A percentile compares a stretch with the other conserved stretches of the same genome.
Evolutionary conservation across 2,888 invertebrate species (phyloP).

Genomic region (Caenorhabditis wallacei): DNA sequence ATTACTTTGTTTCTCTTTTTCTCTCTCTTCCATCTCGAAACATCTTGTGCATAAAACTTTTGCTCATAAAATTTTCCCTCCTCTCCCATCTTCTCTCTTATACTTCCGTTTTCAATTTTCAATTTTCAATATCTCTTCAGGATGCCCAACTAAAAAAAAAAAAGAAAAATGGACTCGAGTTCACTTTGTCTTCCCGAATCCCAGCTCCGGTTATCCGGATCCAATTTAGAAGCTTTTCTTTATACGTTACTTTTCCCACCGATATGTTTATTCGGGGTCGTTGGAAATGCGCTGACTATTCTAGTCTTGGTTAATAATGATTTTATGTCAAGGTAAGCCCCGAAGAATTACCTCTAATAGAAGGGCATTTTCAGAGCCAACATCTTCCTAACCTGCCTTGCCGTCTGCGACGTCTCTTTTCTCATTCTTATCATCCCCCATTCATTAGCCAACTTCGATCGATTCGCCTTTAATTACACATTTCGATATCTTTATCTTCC

Average conservation of each 20-base stretch:
- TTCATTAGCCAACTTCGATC: constrained; percentile 80
- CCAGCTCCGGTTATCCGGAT: constrained; percentile 73
- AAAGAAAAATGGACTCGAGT: constrained; percentile 43
- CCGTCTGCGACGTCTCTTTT: constrained; percentile 81
- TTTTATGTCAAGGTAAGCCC: constrained; percentile 78
- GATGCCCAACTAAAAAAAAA: constrained; percentile 15
- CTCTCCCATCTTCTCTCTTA: not conserved
- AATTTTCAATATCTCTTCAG: not conserved
- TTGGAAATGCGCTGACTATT: constrained; percentile 77
- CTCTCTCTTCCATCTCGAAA: not conserved
- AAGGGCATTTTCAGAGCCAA: constrained; percentile 80
- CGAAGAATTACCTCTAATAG: too few species aligned
- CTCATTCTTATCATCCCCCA: constrained; percentile 80
- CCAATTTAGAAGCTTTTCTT: constrained; percentile 74
- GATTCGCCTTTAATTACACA: constrained; percentile 71
- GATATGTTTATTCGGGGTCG: constrained; percentile 75
- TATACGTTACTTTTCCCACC: constrained; percentile 73
- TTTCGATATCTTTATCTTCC: constrained; percentile 79
- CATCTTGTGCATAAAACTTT: constrained; percentile 4
- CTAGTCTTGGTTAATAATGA: constrained; percentile 76
- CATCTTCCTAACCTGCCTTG: constrained; percentile 78
- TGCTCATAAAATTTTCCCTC: constrained; percentile 13
- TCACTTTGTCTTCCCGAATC: constrained; percentile 74
- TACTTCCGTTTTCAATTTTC: constrained; percentile 18
- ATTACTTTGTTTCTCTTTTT: constrained; percentile 6